Evolutionary conservation across 2,888 invertebrate species (phyloP).

Genomic region (Eulithis testata): DNA sequence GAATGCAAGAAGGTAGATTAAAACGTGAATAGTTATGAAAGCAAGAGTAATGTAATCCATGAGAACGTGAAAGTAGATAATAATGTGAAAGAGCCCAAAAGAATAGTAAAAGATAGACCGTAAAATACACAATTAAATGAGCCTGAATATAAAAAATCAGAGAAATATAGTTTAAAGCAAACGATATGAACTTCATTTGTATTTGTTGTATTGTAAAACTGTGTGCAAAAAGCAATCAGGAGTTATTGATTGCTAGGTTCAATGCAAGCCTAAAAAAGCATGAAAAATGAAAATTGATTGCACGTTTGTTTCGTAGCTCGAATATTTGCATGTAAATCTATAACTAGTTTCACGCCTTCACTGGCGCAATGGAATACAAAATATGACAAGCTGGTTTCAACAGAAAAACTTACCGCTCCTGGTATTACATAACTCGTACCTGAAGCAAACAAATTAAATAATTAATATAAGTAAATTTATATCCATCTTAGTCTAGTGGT

Average conservation of each 20-base stretch:
- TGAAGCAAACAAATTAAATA: conserved; percentile 47
- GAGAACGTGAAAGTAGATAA: conserved; percentile 9
- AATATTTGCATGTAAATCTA: conserved; percentile 22
- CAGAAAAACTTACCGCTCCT: conserved; percentile 51
- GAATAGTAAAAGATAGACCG: not conserved
- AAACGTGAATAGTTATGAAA: conserved; percentile 9
- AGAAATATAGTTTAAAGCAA: not conserved
- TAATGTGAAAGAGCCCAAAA: not conserved
- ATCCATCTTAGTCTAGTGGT: too few species aligned
- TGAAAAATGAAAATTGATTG: conserved; percentile 23
- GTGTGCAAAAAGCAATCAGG: conserved; percentile 22
- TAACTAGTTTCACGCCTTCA: conserved; percentile 29
- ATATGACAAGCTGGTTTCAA: conserved; percentile 25
- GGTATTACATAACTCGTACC: conserved; percentile 64
- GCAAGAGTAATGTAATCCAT: conserved; percentile 2
- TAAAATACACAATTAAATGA: not conserved
- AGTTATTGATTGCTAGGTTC: conserved; percentile 16
- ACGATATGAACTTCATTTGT: not conserved
- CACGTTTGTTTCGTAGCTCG: conserved; percentile 19
- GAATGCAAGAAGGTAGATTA: conserved; percentile 6
- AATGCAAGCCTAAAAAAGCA: conserved; percentile 17
- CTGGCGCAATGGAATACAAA: conserved; percentile 24
- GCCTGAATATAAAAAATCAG: not conserved
- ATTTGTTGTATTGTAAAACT: too few species aligned
- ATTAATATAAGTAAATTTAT: not conserved